Percentiles rank a stretch among this genome's conserved stretches.
Evolutionary conservation across 2,888 invertebrate genomes (phyloP).

Genomic region (Litoditis marina): DNA sequence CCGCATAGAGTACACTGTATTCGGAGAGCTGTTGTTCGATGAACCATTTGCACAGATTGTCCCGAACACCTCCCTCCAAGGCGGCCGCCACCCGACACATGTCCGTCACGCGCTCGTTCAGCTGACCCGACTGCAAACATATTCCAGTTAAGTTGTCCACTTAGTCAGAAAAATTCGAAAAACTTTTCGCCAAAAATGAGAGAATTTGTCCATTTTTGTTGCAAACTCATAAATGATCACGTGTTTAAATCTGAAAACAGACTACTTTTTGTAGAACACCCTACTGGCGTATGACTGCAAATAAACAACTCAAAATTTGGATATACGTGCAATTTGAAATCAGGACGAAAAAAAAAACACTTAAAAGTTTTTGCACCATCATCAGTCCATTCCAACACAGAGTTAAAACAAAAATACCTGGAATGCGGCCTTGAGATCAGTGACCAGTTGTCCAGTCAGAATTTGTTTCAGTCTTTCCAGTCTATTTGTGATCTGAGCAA

Average conservation of each 20-base stretch:
- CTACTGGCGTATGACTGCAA: background rate
- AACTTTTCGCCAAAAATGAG: too few relatives aligned
- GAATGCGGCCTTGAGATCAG: conserved; percentile 51
- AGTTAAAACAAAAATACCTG: conserved; percentile 45
- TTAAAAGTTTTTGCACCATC: too few relatives aligned
- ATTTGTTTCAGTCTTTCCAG: conserved; percentile 52
- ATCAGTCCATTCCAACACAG: too few relatives aligned
- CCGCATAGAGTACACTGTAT: conserved; percentile 86
- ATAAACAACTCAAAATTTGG: background rate
- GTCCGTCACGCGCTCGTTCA: conserved; percentile 51
- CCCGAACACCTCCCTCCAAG: conserved; percentile 54
- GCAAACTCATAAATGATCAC: too few relatives aligned
- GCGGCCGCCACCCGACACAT: conserved; percentile 59
- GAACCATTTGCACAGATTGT: conserved; percentile 66
- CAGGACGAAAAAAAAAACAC: too few relatives aligned
- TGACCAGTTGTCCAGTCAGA: conserved; percentile 50
- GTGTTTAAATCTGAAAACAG: too few relatives aligned
- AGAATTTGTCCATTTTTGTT: too few relatives aligned
- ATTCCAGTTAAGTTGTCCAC: too few relatives aligned
- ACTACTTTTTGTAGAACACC: too few relatives aligned
- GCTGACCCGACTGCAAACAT: conserved; percentile 49
- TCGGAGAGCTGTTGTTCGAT: conserved; percentile 81
- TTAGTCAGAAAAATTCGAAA: too few relatives aligned
- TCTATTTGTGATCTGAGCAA: conserved; percentile 67
- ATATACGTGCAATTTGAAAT: too few relatives aligned